A percentile compares a stretch with the other conserved stretches of the same genome.
phyloP scores from a whole-genome alignment of 1,140 invertebrate species.

The Drosophila elegans region DNA sequence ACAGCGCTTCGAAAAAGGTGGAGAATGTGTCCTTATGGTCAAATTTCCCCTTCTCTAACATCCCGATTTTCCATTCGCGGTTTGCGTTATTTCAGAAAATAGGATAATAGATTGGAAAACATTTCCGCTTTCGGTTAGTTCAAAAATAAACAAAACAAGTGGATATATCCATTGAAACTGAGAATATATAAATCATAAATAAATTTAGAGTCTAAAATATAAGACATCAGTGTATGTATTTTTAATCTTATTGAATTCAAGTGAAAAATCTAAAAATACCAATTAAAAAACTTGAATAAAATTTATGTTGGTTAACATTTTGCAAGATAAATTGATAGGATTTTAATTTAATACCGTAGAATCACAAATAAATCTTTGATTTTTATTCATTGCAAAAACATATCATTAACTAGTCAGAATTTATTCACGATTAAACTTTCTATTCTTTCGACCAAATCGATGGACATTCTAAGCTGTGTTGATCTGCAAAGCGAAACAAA shows the following conservation, averaged over 20 bases:
- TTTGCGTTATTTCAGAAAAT: neutral
- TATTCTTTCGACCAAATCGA: conserved; percentile 15
- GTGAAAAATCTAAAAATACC: no score
- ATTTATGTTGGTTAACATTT: no score
- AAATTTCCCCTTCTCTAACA: neutral
- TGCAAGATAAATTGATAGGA: no score
- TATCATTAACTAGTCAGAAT: no score
- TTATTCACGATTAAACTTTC: neutral
- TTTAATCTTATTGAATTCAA: no score
- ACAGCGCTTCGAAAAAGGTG: conserved; percentile 40
- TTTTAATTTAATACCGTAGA: no score
- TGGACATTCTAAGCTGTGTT: conserved; percentile 13
- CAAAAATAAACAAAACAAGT: neutral
- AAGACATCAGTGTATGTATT: no score
- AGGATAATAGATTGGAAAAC: no score
- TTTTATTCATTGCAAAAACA: no score
- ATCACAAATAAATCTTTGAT: no score
- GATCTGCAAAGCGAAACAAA: conserved; percentile 47
- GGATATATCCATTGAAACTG: neutral
- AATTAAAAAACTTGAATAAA: no score
- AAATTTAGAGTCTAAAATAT: no score
- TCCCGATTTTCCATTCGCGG: neutral
- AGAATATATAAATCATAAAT: neutral
- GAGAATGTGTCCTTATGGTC: conserved; percentile 8
- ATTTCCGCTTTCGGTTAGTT: neutral